Evolutionary conservation across 2,888 invertebrate genomes (phyloP).

Genomic region (Tetragonisca angustula): DNA sequence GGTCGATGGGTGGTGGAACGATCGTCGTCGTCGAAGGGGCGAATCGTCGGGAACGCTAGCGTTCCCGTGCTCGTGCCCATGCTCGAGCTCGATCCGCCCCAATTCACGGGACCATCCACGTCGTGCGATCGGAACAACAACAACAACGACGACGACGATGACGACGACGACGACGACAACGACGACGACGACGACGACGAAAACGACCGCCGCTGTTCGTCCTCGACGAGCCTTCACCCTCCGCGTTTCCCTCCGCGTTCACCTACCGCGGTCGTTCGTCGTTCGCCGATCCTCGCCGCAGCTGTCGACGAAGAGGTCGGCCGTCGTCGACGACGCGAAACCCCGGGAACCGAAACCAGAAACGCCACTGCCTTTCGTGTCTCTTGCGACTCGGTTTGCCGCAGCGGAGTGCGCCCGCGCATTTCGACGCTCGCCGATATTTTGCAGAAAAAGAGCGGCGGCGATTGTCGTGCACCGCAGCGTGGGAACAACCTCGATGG

Average conservation of each 20-base stretch:
- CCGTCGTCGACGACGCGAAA: constrained; percentile 19
- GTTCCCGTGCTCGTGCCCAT: constrained; percentile 79
- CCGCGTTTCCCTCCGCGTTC: not conserved
- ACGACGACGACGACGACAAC: too few relatives aligned
- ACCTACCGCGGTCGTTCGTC: not conserved
- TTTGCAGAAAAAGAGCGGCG: constrained; percentile 26
- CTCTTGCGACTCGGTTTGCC: constrained; percentile 49
- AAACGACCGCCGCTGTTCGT: not conserved
- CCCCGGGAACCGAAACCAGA: constrained; percentile 60
- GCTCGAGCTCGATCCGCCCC: constrained; percentile 77
- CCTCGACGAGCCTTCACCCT: constrained; percentile 33
- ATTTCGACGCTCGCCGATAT: constrained; percentile 26
- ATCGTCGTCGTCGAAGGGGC: not conserved
- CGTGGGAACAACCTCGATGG: constrained; percentile 2
- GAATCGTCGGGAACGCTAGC: constrained; percentile 71
- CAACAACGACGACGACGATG: too few relatives aligned
- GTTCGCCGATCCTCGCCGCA: not conserved
- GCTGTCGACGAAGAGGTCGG: not conserved
- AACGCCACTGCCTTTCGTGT: constrained; percentile 73
- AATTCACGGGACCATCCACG: constrained; percentile 77
- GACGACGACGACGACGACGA: too few relatives aligned
- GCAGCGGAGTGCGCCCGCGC: constrained; percentile 50
- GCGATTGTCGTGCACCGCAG: constrained; percentile 10
- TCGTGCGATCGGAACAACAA: constrained; percentile 41
- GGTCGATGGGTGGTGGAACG: constrained; percentile 65